Conservation (phyloP, 1,140 invertebrate genomes). For the Palaemon carinicauda region DNA sequence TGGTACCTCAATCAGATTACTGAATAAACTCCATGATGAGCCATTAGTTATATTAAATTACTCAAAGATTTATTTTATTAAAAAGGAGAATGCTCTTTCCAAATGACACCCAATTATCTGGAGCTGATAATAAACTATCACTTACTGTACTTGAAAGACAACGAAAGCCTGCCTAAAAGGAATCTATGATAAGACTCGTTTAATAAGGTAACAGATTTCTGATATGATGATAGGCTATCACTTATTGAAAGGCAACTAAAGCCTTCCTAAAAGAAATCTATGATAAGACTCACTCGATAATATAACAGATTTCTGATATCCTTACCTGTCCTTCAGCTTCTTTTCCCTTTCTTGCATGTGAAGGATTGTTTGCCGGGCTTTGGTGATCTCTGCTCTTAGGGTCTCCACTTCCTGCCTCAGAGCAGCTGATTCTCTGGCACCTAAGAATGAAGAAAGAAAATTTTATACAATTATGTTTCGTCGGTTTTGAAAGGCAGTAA, state of each 20-base stretch:
- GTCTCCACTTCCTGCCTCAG: slow-evolving; percentile 65
- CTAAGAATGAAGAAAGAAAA: background rate
- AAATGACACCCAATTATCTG: too few species aligned
- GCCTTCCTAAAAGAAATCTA: background rate
- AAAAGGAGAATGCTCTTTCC: too few species aligned
- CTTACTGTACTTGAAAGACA: too few species aligned
- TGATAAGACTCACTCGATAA: background rate
- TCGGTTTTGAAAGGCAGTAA: background rate
- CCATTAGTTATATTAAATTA: too few species aligned
- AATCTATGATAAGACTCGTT: background rate
- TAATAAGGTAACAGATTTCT: background rate
- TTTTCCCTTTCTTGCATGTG: slow-evolving; percentile 67
- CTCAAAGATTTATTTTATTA: too few species aligned
- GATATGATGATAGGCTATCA: too few species aligned
- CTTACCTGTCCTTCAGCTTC: slow-evolving; percentile 61
- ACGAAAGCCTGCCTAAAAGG: too few species aligned
- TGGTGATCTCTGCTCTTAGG: slow-evolving; percentile 67
- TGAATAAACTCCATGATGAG: too few species aligned
- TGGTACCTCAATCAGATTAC: too few species aligned
- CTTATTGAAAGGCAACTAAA: too few species aligned
- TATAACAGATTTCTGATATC: background rate
- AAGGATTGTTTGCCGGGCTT: slow-evolving; percentile 65
- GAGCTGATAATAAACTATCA: too few species aligned
- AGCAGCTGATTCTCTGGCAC: slow-evolving; percentile 36
- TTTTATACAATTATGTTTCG: background rate